Evolutionary conservation across 2,888 invertebrate species (phyloP), one percentile per base, ranked within the genome.

Genomic region (Taphrorychus bicolor): DNA sequence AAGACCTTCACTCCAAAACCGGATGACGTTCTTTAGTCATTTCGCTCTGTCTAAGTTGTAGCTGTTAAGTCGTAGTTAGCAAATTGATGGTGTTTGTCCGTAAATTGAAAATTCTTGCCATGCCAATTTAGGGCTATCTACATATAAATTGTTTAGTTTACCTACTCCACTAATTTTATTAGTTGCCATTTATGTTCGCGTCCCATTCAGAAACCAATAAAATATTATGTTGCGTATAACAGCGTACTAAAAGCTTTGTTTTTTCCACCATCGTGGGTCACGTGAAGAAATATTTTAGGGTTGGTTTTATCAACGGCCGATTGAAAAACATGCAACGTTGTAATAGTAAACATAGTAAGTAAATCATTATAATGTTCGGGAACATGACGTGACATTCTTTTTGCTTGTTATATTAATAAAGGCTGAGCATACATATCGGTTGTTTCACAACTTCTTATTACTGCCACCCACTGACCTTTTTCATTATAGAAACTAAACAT

Each of bases 401-500:
- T 32, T 32, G 32, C 32, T 32, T 3, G 32, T 11, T 2, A 32
- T 7, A 32, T 32, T 32, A 32, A 32, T 7, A 32, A 32, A 32
- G 32, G 11, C 32, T 32, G 32, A 32, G 32, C 32, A 32, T n/a
- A n/a, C n/a, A n/a, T 32, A 32, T 32, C 32, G 7, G 7, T 32
- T 32, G 32, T 32, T 32, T 32, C 32, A 32, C 11, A 32, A 32
- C 32, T 32, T 9, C 3, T 32, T 32, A 32, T 32, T 32, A 59
- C 51, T 40, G 59, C 59, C 51, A 51, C 59, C 59, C 59, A 59
- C 59, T 59, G 49, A 14, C 19, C 51, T 41, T 59, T 32, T 24
- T 51, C 59, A 49, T 22, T 59, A 59, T 59, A 52, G n/a, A n/a
- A n/a, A n/a, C n/a, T n/a, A n/a, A n/a, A n/a, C 21, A 59, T 49